phyloP scores from a whole-genome alignment of 2,797 vertebrate genomes.

The Darevskia nairensis region DNA sequence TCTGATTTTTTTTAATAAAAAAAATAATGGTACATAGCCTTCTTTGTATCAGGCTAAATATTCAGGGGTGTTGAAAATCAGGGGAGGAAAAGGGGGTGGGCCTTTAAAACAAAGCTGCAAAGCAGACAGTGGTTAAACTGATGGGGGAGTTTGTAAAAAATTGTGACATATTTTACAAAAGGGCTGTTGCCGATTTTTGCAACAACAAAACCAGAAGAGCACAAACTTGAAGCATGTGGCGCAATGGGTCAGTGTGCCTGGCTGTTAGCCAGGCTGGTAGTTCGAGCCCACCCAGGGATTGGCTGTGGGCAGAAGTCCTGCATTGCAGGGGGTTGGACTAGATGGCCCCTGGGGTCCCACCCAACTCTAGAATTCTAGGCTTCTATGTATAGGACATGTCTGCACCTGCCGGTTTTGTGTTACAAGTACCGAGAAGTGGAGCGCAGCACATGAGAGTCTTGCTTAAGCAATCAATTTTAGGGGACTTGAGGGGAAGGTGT shows the following conservation, averaged over 20 bases:
- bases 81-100: no score
- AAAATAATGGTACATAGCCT: neutral
- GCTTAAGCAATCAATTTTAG: neutral
- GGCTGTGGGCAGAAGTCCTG: no score
- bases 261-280: no score
- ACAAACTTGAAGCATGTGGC: neutral
- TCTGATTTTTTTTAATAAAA: neutral
- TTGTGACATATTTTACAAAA: neutral
- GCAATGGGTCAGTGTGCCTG: no score
- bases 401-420: neutral
- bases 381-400: neutral
- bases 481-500: neutral
- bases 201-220: neutral
- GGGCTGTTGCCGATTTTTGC: neutral
- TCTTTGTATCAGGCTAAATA: neutral
- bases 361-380: no score
- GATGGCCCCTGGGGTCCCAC: no score
- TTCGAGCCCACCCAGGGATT: no score
- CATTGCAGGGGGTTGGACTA: no score
- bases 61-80: neutral
- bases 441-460: neutral
- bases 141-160: neutral
- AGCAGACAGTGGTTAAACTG: neutral
- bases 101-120: neutral
- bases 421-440: neutral